These are phyloP conservation scores for Calameuta pallipes DNA, from an alignment of 2,888 invertebrate species.

Conservation along the genomic window DNA sequence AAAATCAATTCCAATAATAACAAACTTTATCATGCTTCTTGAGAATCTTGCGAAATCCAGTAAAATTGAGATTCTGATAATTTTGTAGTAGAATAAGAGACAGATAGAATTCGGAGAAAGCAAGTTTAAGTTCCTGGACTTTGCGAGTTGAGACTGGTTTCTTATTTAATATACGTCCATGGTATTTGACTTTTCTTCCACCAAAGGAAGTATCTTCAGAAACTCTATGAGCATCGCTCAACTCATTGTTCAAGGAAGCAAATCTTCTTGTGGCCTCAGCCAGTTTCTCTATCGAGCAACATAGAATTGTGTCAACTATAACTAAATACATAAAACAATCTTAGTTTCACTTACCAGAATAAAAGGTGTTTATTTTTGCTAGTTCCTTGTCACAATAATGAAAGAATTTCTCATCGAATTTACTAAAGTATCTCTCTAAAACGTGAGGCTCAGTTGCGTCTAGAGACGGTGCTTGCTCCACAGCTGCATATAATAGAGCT, in stretches of 20 bases:
- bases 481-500: conserved; percentile 81
- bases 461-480: conserved; percentile 81
- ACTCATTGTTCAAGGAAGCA: conserved; percentile 78
- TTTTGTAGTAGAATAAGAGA: conserved; percentile 88
- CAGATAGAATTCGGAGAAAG: conserved; percentile 91
- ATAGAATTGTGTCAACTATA: background rate
- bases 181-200: conserved; percentile 31
- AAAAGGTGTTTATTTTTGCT: conserved; percentile 90
- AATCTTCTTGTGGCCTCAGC: conserved; percentile 88
- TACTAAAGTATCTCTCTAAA: conserved; percentile 78
- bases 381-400: conserved; percentile 87
- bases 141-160: conserved; percentile 73
- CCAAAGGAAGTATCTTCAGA: conserved; percentile 53
- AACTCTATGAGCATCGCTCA: conserved; percentile 69
- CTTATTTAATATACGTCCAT: conserved; percentile 49
- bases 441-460: conserved; percentile 80
- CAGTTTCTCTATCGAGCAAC: conserved; percentile 75
- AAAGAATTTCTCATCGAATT: conserved; percentile 88
- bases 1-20: background rate
- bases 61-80: conserved; percentile 89
- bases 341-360: conserved; percentile 69
- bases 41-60: conserved; percentile 89
- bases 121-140: conserved; percentile 84
- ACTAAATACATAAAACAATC: background rate
- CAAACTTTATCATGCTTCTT: conserved; percentile 89